A percentile compares a stretch with the other conserved stretches of the same genome.
These are phyloP conservation scores for Xestia xanthographa DNA, from an alignment of 2,888 invertebrate genomes.

Conservation along the genomic window DNA sequence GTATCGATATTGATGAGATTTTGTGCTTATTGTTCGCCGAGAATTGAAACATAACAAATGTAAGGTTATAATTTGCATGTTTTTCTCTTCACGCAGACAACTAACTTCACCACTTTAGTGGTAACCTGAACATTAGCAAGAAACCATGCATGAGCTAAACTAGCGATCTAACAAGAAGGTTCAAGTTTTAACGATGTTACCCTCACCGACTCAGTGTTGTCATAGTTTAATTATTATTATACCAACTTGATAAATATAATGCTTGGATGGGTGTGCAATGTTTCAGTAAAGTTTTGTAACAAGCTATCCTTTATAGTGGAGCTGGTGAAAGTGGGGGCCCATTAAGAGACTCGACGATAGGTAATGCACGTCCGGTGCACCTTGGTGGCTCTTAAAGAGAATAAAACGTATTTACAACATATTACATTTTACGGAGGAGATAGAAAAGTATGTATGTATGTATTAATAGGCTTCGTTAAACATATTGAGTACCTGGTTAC, in stretches of 20 bases:
- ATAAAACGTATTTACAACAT: background rate
- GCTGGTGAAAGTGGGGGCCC: background rate
- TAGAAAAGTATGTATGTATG: background rate
- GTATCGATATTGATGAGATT: background rate
- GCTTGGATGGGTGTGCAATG: slow-evolving; percentile 13
- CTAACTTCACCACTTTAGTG: slow-evolving; percentile 8
- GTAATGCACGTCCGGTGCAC: background rate
- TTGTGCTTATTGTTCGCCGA: background rate
- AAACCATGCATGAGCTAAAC: slow-evolving; percentile 33
- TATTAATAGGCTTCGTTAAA: background rate
- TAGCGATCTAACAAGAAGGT: slow-evolving; percentile 24
- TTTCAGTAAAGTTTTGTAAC: slow-evolving; percentile 13
- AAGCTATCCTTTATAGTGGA: background rate
- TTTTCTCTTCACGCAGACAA: background rate
- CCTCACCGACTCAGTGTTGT: slow-evolving; percentile 39
- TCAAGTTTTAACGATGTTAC: slow-evolving; percentile 59
- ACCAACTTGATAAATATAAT: slow-evolving; percentile 31
- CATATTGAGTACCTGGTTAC: background rate
- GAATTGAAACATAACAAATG: background rate
- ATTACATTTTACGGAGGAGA: background rate
- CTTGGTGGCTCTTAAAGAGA: background rate
- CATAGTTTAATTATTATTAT: slow-evolving; percentile 46
- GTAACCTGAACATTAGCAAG: slow-evolving; percentile 16
- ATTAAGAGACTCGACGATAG: slow-evolving; percentile 1
- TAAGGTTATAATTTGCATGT: background rate